These are phyloP conservation scores for Brachionus sp. DNA, from an alignment of 1,140 invertebrate species.

Conservation along the genomic window DNA sequence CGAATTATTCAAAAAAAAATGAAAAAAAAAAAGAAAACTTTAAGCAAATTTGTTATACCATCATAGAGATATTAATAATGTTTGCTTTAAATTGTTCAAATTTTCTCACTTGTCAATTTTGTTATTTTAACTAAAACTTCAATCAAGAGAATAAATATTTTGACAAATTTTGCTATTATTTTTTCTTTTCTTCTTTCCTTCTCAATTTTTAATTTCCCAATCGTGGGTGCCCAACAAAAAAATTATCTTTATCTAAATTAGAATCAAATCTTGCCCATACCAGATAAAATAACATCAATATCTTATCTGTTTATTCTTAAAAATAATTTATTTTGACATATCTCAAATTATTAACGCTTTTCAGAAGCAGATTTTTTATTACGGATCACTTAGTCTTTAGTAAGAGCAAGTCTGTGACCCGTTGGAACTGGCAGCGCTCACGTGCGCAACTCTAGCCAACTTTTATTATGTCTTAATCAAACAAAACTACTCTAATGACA, in stretches of 20 bases:
- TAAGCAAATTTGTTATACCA: slow-evolving; percentile 6
- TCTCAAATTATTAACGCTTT: background rate
- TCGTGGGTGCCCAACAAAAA: background rate
- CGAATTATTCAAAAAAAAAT: background rate
- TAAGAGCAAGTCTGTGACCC: background rate
- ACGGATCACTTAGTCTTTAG: background rate
- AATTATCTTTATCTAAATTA: background rate
- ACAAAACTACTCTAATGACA: background rate
- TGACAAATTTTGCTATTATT: background rate
- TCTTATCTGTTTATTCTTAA: background rate
- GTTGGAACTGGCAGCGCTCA: background rate
- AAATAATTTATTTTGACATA: slow-evolving; percentile 11
- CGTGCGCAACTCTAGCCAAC: too few relatives aligned
- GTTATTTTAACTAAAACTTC: slow-evolving; percentile 10
- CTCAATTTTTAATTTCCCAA: slow-evolving; percentile 11
- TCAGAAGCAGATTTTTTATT: background rate
- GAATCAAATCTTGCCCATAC: background rate
- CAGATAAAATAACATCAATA: background rate
- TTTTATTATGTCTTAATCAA: too few relatives aligned
- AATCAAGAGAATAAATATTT: slow-evolving; percentile 21
- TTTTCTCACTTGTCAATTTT: slow-evolving; percentile 2
- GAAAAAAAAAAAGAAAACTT: background rate
- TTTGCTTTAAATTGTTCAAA: slow-evolving; percentile 8
- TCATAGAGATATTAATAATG: slow-evolving; percentile 27
- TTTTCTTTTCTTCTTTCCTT: background rate